Conservation (phyloP, 2,113 vertebrate genomes). For the Prionailurus bengalensis region DNA sequence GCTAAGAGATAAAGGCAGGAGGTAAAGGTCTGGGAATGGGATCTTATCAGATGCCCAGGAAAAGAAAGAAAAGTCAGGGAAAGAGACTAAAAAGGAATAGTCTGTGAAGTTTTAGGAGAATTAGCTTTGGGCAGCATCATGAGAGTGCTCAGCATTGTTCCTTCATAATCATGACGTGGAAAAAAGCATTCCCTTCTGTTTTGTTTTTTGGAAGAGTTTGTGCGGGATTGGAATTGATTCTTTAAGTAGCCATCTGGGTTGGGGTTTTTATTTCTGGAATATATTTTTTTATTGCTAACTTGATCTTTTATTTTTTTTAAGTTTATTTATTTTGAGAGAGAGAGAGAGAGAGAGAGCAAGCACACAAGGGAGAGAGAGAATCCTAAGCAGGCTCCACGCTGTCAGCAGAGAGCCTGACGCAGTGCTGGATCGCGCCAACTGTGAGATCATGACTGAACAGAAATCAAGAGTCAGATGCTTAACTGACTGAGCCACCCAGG, state of each 20-base stretch:
- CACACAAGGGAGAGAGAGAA: too few relatives aligned
- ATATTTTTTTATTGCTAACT: not conserved
- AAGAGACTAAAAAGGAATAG: not conserved
- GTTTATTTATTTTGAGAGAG: too few relatives aligned
- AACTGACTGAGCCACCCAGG: too few relatives aligned
- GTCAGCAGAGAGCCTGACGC: too few relatives aligned
- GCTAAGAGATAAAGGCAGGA: not conserved
- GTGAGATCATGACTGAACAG: too few relatives aligned
- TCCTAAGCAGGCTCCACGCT: too few relatives aligned
- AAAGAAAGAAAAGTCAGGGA: not conserved
- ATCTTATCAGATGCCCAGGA: not conserved
- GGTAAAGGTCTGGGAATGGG: not conserved
- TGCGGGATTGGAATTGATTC: not conserved
- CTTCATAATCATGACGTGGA: not conserved
- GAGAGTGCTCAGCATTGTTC: not conserved
- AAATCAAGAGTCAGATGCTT: too few relatives aligned
- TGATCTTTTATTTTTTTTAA: not conserved
- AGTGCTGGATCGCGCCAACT: too few relatives aligned
- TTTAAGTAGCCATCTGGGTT: not conserved
- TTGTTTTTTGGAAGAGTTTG: not conserved
- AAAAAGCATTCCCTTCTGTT: not conserved
- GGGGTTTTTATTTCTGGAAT: not conserved
- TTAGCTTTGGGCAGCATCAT: not conserved
- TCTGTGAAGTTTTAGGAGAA: constrained; percentile 38
- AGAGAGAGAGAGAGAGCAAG: too few relatives aligned